These are phyloP conservation scores for Drosophila prosaltans DNA, from an alignment of 1,140 invertebrate genomes.

Conservation along the genomic window DNA sequence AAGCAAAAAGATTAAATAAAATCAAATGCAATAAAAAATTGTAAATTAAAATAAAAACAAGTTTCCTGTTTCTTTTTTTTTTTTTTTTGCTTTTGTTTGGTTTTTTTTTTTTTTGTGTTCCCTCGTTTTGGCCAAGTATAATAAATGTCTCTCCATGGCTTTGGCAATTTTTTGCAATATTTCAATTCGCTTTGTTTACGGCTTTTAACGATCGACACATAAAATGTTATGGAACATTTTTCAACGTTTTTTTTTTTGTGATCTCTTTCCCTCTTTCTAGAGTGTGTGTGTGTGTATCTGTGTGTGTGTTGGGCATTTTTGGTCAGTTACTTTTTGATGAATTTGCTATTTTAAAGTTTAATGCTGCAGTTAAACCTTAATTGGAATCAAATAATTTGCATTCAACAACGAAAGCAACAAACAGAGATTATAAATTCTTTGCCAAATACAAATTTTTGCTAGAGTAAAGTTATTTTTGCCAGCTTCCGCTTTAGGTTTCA, in stretches of 20 bases:
- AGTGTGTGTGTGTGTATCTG: background rate
- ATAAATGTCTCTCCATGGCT: slow-evolving; percentile 15
- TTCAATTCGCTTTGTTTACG: slow-evolving; percentile 43
- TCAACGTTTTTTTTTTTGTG: background rate
- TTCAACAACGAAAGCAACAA: no score
- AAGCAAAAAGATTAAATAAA: background rate
- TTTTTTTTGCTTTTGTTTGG: background rate
- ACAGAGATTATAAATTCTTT: no score
- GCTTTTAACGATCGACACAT: slow-evolving; percentile 50
- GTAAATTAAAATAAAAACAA: slow-evolving; percentile 2
- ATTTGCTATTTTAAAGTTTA: slow-evolving; percentile 47
- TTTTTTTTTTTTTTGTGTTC: background rate
- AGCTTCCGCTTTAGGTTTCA: slow-evolving; percentile 1
- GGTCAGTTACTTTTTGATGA: slow-evolving; percentile 50
- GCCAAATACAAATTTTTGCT: background rate
- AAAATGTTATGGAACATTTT: slow-evolving; percentile 51
- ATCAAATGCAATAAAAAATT: slow-evolving; percentile 6
- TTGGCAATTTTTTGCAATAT: slow-evolving; percentile 12
- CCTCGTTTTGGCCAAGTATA: background rate
- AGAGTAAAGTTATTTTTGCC: background rate
- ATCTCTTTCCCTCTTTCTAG: background rate
- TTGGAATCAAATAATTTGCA: slow-evolving; percentile 27
- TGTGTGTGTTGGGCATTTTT: background rate
- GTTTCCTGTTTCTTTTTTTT: slow-evolving; percentile 4
- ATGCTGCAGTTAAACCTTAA: slow-evolving; percentile 57